Evolutionary conservation across 2,113 vertebrate genomes (phyloP).

Genomic region (Stegastes partitus): DNA sequence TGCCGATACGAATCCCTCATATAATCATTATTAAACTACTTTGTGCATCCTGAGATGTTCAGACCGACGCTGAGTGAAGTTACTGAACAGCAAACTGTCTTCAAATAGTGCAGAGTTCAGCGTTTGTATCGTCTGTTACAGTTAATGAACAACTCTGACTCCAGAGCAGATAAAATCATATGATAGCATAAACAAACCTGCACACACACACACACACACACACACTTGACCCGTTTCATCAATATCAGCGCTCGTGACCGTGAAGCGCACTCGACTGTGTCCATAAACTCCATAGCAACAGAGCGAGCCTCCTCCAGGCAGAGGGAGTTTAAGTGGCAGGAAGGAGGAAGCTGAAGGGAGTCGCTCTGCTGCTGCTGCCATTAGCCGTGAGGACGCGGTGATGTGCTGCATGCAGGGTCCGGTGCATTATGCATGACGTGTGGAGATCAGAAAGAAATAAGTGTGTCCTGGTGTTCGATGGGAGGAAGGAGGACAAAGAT

Average conservation of each 20-base stretch:
- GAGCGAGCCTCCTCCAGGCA: constrained; percentile 50
- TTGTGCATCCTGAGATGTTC: too few species aligned
- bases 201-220: neutral
- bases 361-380: constrained; percentile 41
- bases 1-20: too few species aligned
- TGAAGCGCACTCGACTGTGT: neutral
- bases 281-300: constrained; percentile 68
- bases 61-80: too few species aligned
- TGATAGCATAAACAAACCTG: too few species aligned
- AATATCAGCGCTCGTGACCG: constrained; percentile 10
- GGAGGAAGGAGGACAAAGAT: neutral
- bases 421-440: constrained; percentile 64
- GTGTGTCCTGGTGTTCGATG: neutral
- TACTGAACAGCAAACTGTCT: too few species aligned
- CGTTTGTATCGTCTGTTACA: too few species aligned
- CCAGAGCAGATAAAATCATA: too few species aligned
- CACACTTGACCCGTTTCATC: constrained; percentile 17
- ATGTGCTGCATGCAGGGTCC: constrained; percentile 25
- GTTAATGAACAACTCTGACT: too few species aligned
- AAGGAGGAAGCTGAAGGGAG: constrained; percentile 52
- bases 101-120: too few species aligned
- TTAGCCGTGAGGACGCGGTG: constrained; percentile 46
- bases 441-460: constrained; percentile 17
- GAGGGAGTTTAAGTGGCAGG: constrained; percentile 58
- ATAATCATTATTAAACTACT: too few species aligned